Percentiles rank a stretch among this genome's conserved stretches.
Conservation (phyloP, 2,888 invertebrate genomes). For the Caradrina kadenii region DNA sequence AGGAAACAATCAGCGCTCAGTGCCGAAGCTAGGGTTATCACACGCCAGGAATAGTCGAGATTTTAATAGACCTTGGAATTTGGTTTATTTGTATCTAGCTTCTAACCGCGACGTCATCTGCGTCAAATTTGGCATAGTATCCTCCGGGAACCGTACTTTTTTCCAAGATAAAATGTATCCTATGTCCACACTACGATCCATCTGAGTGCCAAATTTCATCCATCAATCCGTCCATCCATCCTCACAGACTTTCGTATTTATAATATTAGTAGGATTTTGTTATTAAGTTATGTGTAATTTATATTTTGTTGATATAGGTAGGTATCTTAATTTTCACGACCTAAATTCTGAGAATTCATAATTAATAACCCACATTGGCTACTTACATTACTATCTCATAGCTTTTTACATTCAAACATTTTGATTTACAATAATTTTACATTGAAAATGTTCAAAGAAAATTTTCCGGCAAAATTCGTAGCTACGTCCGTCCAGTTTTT, state of each 20-base stretch:
- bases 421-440: no score
- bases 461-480: constrained; percentile 19
- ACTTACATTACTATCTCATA: background rate
- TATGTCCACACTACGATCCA: no score
- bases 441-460: constrained; percentile 7
- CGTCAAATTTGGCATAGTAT: no score
- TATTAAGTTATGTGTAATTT: background rate
- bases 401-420: background rate
- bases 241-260: no score
- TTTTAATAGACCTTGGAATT: background rate
- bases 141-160: no score
- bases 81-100: background rate
- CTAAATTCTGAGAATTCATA: background rate
- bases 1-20: constrained; percentile 64
- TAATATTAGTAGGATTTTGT: background rate
- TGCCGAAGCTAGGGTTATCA: constrained; percentile 20
- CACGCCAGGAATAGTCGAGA: background rate
- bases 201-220: no score
- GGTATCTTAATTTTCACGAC: no score
- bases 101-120: no score
- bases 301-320: no score
- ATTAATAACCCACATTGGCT: background rate
- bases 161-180: no score
- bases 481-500: constrained; percentile 1
- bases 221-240: no score